phyloP scores from a whole-genome alignment of 92 coral and sea anemone genomes.

The Paramuricea clavata region DNA sequence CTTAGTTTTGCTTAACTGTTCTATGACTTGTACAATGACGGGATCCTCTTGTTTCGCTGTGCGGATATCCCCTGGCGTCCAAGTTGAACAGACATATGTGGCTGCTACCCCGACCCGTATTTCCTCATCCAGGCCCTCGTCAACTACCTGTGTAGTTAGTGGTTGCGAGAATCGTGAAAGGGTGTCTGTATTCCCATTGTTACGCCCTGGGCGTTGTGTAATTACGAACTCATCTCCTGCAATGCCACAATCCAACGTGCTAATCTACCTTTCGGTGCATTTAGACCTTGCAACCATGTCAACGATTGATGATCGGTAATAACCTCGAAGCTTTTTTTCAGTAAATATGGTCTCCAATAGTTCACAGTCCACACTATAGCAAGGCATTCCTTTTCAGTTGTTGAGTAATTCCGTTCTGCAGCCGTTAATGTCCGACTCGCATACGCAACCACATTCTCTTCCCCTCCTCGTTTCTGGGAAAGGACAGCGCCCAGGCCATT shows the following conservation, averaged over 20 bases:
- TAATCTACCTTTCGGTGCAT: not conserved
- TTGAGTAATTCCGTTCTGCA: not conserved
- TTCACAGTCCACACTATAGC: not conserved
- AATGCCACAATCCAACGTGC: not conserved
- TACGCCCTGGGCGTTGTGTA: not conserved
- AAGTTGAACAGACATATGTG: not conserved
- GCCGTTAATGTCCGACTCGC: not conserved
- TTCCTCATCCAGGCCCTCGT: not conserved
- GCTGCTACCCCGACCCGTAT: not conserved
- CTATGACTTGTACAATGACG: not conserved
- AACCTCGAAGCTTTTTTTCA: not conserved
- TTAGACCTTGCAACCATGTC: not conserved
- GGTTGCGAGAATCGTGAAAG: not conserved
- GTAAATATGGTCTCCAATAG: not conserved
- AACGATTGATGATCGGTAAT: not conserved
- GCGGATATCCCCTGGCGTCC: not conserved
- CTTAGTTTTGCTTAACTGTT: not conserved
- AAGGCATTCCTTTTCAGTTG: not conserved
- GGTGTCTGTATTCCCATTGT: not conserved
- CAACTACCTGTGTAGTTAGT: not conserved
- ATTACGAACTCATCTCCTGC: not conserved
- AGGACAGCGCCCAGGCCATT: not conserved
- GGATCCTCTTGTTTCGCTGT: too few relatives aligned
- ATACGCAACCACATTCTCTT: not conserved
- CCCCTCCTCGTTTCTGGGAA: not conserved